Conservation (phyloP, 2,113 vertebrate genomes). For the Ailurus styani region DNA sequence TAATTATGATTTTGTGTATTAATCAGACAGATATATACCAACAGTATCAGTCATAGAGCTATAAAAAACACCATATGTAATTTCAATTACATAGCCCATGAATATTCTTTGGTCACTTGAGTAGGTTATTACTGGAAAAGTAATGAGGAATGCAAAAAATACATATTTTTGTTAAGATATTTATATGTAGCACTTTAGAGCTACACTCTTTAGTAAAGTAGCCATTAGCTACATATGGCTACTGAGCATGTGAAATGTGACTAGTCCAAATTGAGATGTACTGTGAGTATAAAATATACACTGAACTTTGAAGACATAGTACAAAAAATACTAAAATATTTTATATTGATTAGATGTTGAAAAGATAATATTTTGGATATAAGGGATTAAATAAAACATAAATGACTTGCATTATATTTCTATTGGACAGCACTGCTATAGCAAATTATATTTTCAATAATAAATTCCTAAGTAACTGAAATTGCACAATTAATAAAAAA, state of each 20-base stretch:
- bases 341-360: constrained; percentile 23
- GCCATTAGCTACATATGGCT: not conserved
- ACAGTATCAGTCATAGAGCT: not conserved
- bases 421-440: not conserved
- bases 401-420: not conserved
- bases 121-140: not conserved
- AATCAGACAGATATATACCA: not conserved
- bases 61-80: not conserved
- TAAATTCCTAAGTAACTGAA: not conserved
- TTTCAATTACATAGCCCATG: not conserved
- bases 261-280: not conserved
- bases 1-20: constrained; percentile 14
- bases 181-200: not conserved
- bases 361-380: not conserved
- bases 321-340: not conserved
- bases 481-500: not conserved
- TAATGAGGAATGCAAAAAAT: not conserved
- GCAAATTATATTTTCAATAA: not conserved
- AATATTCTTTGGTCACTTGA: not conserved
- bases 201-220: not conserved
- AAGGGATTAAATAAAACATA: not conserved
- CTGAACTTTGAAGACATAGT: not conserved
- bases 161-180: not conserved
- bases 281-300: not conserved
- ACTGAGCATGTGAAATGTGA: not conserved